phyloP scores from a whole-genome alignment of 2,113 vertebrate species.

The Passer domesticus region DNA sequence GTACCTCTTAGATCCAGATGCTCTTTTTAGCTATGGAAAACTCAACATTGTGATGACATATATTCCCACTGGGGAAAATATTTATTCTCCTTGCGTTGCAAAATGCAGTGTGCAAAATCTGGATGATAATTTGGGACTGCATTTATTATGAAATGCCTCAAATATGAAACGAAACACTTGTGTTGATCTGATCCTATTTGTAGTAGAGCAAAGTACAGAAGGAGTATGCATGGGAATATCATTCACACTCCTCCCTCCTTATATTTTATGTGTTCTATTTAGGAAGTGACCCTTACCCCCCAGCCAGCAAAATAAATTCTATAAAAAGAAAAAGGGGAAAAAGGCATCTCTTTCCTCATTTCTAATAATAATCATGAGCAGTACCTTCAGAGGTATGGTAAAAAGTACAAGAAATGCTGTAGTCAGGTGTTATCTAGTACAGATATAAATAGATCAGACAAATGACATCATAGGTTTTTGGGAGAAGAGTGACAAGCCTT shows the following conservation, averaged over 20 bases:
- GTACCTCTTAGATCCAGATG: neutral
- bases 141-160: neutral
- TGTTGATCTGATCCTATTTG: neutral
- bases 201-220: neutral
- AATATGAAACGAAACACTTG: neutral
- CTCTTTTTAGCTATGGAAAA: slow-evolving; percentile 37
- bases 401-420: neutral
- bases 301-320: neutral
- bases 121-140: neutral
- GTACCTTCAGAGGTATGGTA: neutral
- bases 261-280: neutral
- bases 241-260: neutral
- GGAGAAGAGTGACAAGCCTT: neutral
- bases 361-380: neutral
- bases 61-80: neutral
- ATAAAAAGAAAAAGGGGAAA: neutral
- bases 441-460: neutral
- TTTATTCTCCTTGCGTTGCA: neutral
- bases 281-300: neutral
- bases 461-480: neutral
- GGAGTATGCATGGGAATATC: neutral
- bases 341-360: neutral
- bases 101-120: neutral
- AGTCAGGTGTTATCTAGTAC: neutral
- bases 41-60: neutral